These are phyloP conservation scores for Poecile atricapillus DNA, from an alignment of 2,113 vertebrate genomes.

Conservation along the genomic window DNA sequence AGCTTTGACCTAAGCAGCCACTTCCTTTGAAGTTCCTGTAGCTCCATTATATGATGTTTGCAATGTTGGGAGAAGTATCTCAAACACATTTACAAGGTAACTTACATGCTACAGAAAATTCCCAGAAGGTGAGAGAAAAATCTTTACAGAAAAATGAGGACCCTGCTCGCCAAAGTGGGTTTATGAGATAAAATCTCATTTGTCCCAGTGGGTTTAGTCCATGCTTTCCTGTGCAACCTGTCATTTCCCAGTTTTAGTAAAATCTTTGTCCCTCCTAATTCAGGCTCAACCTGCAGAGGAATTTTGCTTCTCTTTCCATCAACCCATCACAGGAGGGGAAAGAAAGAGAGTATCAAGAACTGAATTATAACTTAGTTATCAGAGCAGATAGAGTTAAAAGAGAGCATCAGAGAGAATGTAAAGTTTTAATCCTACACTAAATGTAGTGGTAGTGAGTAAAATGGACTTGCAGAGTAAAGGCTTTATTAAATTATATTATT, in stretches of 20 bases:
- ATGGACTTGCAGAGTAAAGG: rapidly evolving
- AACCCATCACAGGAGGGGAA: not conserved
- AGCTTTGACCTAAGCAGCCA: not conserved
- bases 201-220: rapidly evolving
- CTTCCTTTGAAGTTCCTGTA: slow-evolving; percentile 20
- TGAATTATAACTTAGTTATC: not conserved
- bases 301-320: not conserved
- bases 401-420: not conserved
- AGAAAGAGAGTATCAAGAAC: not conserved
- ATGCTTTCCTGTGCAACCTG: not conserved
- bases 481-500: not conserved
- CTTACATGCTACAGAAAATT: not conserved
- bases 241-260: not conserved
- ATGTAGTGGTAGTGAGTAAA: not conserved
- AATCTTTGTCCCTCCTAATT: not conserved
- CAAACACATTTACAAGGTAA: not conserved
- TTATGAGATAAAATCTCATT: not conserved
- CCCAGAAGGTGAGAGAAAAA: not conserved
- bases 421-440: not conserved
- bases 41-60: not conserved
- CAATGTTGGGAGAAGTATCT: not conserved
- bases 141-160: not conserved
- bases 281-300: not conserved
- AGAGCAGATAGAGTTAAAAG: not conserved
- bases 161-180: not conserved